phyloP scores from a whole-genome alignment of 2,888 invertebrate genomes.

The Drosophila quinaria region DNA sequence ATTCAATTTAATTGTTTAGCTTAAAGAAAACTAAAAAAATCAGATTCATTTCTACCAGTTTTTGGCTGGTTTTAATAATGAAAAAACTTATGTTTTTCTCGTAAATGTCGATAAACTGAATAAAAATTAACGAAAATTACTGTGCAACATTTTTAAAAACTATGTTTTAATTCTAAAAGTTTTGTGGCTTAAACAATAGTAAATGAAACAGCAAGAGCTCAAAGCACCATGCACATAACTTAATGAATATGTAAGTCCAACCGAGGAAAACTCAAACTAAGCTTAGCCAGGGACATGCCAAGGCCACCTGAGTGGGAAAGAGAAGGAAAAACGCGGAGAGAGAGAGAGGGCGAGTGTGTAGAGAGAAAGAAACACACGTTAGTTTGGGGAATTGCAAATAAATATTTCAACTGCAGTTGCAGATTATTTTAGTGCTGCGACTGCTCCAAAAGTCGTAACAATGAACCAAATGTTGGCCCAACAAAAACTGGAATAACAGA shows the following conservation, averaged over 20 bases:
- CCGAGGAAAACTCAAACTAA: slow-evolving; percentile 6
- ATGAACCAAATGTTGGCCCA: slow-evolving; percentile 43
- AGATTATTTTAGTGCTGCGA: slow-evolving; percentile 72
- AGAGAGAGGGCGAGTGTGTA: not conserved
- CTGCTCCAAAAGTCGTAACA: slow-evolving; percentile 57
- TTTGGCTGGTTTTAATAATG: not conserved
- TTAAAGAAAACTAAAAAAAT: too few relatives aligned
- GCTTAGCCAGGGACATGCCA: slow-evolving; percentile 17
- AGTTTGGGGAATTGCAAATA: slow-evolving; percentile 83
- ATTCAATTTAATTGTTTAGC: too few relatives aligned
- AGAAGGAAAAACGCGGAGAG: not conserved
- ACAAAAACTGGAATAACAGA: slow-evolving; percentile 21
- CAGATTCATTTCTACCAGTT: too few relatives aligned
- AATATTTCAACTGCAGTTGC: slow-evolving; percentile 82
- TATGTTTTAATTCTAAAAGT: slow-evolving; percentile 42
- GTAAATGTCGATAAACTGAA: slow-evolving; percentile 5
- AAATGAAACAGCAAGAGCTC: slow-evolving; percentile 39
- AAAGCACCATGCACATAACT: slow-evolving; percentile 45
- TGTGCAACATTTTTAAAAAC: slow-evolving; percentile 33
- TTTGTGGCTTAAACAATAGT: slow-evolving; percentile 53
- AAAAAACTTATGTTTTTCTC: not conserved
- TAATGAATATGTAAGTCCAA: slow-evolving; percentile 30
- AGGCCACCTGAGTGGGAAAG: slow-evolving; percentile 29
- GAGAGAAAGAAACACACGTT: slow-evolving; percentile 46
- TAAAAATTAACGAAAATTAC: slow-evolving; percentile 17